phyloP scores from a whole-genome alignment of 2,113 vertebrate genomes.

The Stictonetta naevosa region DNA sequence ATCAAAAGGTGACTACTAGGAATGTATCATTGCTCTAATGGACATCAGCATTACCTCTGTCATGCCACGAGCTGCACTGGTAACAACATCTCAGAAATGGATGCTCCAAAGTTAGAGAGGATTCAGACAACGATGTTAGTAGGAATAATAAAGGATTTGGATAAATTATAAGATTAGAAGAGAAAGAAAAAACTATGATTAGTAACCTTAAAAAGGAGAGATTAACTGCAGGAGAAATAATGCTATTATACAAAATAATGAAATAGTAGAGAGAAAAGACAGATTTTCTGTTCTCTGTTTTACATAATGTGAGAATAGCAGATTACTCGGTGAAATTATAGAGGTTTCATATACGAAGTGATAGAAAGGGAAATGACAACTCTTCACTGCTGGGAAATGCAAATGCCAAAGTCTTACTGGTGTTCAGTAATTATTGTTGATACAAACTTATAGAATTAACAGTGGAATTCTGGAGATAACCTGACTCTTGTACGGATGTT shows the following conservation, averaged over 20 bases:
- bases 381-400: not conserved
- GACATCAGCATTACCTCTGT: not conserved
- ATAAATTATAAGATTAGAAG: not conserved
- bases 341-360: not conserved
- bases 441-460: conserved; percentile 4
- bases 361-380: not conserved
- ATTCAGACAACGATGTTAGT: not conserved
- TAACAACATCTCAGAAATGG: not conserved
- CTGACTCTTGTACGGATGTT: not conserved
- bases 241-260: not conserved
- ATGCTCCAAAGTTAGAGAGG: not conserved
- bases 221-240: not conserved
- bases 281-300: not conserved
- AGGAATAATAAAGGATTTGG: not conserved
- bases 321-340: not conserved
- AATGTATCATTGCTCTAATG: not conserved
- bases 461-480: not conserved
- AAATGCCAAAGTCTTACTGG: not conserved
- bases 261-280: not conserved
- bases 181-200: not conserved
- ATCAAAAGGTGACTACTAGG: not conserved
- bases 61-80: accelerated
- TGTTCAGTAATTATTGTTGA: not conserved
- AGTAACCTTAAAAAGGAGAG: not conserved
- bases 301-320: not conserved